A percentile compares a stretch with the other conserved stretches of the same genome.
These are phyloP conservation scores for Nephila pilipes DNA, from an alignment of 1,140 invertebrate species.

Conservation along the genomic window DNA sequence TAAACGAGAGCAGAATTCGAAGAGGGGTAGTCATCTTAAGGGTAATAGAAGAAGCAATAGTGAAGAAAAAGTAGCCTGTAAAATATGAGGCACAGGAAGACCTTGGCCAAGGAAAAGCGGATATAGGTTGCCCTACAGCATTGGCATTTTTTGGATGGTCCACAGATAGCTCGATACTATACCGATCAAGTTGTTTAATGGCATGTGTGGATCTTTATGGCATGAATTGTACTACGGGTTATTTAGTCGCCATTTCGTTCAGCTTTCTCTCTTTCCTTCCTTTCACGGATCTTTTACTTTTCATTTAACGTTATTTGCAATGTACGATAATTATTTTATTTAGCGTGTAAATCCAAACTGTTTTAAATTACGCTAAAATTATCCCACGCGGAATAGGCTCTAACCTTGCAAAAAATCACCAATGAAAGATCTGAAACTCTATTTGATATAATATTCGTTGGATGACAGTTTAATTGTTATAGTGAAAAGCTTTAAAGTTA, in stretches of 20 bases:
- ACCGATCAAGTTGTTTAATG: slow-evolving; percentile 65
- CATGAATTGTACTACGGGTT: slow-evolving; percentile 36
- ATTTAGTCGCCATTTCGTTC: neutral
- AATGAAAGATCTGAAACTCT: no score
- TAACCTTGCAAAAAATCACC: no score
- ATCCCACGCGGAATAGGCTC: no score
- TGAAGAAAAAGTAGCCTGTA: slow-evolving; percentile 47
- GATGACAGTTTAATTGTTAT: no score
- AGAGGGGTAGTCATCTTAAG: slow-evolving; percentile 37
- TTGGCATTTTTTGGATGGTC: slow-evolving; percentile 42
- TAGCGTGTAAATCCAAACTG: neutral
- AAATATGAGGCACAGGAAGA: slow-evolving; percentile 54
- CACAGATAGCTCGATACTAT: neutral
- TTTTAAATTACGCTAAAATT: no score
- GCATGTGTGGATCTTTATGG: slow-evolving; percentile 50
- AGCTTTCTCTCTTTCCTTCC: neutral
- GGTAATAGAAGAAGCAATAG: slow-evolving; percentile 35
- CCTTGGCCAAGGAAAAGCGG: slow-evolving; percentile 1
- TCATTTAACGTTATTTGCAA: neutral
- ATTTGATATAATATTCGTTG: no score
- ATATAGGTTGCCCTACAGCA: neutral
- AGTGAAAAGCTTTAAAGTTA: neutral
- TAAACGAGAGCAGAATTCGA: slow-evolving; percentile 36
- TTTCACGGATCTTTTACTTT: slow-evolving; percentile 6
- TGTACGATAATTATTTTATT: slow-evolving; percentile 13